phyloP scores from a whole-genome alignment of 2,797 vertebrate genomes.

The Pseudopleuronectes americanus region DNA sequence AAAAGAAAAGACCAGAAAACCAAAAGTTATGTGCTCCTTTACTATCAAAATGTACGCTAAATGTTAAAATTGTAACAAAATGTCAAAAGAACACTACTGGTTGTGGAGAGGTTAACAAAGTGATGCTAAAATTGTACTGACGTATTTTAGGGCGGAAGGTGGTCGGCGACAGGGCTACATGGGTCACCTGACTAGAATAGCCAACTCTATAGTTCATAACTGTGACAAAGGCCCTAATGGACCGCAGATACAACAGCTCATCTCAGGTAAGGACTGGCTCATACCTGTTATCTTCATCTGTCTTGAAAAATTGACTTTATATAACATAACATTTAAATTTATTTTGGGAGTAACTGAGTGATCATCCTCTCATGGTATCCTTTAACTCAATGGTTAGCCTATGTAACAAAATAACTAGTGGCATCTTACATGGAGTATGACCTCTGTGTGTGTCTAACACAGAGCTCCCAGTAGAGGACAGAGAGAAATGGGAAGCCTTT shows the following conservation, averaged over 20 bases:
- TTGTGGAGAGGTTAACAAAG: neutral
- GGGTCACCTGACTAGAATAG: conserved; percentile 98
- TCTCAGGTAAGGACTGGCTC: conserved; percentile 85
- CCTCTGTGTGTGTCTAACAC: conserved; percentile 33
- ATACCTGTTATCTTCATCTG: neutral
- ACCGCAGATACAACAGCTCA: conserved; percentile 89
- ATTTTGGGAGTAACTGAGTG: neutral
- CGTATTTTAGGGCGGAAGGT: conserved; percentile 88
- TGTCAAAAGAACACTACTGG: neutral
- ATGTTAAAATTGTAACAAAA: neutral
- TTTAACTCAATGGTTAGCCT: neutral
- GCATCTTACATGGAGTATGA: neutral
- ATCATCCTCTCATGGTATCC: neutral
- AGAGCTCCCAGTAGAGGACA: conserved; percentile 92
- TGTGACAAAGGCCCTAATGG: conserved; percentile 96
- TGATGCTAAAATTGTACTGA: neutral
- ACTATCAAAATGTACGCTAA: neutral
- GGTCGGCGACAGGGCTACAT: conserved; percentile 95
- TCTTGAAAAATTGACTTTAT: neutral
- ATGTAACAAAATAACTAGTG: neutral
- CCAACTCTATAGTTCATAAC: conserved; percentile 96
- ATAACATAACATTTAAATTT: neutral
- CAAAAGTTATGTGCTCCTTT: no score
- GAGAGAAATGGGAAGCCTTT: conserved; percentile 95
- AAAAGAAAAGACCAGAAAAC: no score